A percentile compares a stretch with the other conserved stretches of the same genome.
phyloP scores from a whole-genome alignment of 2,797 vertebrate genomes.

The Halcyon leucocephala region DNA sequence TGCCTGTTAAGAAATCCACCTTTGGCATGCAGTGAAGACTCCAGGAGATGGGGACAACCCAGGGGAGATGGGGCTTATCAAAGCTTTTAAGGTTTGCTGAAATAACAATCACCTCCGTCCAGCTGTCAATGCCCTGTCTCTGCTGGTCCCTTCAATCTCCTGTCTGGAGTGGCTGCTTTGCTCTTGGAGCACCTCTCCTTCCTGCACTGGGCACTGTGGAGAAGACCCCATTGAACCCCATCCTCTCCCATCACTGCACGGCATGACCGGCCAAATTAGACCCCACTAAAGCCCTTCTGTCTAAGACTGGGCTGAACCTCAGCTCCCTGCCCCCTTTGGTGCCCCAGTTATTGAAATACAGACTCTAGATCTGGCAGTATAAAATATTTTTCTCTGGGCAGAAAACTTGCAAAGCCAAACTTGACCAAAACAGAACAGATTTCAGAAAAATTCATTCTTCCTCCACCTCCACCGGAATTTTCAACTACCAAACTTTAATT shows the following conservation, averaged over 20 bases:
- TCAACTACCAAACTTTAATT: not conserved
- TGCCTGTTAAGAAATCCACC: not conserved
- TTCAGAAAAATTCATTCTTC: not conserved
- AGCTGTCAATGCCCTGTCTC: not conserved
- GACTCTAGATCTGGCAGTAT: not conserved
- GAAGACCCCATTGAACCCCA: not conserved
- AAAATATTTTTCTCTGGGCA: not conserved
- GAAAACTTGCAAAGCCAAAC: not conserved
- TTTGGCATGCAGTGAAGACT: not conserved
- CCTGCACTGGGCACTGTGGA: rapidly evolving
- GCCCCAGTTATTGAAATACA: not conserved
- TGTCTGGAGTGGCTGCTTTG: not conserved
- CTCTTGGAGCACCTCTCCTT: not conserved
- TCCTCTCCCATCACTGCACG: not conserved
- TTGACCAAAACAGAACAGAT: not conserved
- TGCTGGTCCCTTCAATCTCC: not conserved
- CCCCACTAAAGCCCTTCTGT: not conserved
- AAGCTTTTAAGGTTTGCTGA: not conserved
- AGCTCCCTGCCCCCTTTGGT: not conserved
- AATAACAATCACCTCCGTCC: not conserved
- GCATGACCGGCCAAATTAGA: not conserved
- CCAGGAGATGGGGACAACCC: not conserved
- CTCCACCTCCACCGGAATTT: not conserved
- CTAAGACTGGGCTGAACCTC: not conserved
- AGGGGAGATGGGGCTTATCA: not conserved